Base-by-base conservation (phyloP, 2,888 invertebrate species). In the Gastracanthus pulcherrimus region DNA sequence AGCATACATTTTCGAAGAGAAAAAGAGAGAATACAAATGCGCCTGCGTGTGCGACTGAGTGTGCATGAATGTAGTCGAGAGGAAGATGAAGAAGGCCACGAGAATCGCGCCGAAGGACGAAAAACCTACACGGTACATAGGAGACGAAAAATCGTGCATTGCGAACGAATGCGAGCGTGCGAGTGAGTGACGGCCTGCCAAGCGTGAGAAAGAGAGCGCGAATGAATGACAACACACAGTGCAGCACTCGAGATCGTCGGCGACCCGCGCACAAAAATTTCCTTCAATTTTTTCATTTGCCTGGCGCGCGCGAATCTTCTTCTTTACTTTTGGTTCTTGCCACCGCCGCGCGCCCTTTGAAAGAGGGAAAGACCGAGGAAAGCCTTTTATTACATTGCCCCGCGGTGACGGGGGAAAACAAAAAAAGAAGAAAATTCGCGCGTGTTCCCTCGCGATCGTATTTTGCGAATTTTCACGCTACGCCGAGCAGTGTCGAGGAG, bases 211-310 rank as follows among this genome's bases (percentile, higher is more conserved):
- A 64, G 72, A 60, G 38, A 31, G 45, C 6, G 19, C 26, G 38
- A 26, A 60, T 34, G 48, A 41, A n/a, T n/a, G n/a, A n/a, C n/a
- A n/a, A n/a, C n/a, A n/a, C n/a, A n/a, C n/a, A n/a, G 48, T 45
- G 71, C 60, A 41, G 29, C 31, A 58, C 58, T 69, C 58, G 51
- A 71, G 55, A 71, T 78, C 78, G 51, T 64, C 78, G 71, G 48
- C 51, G 78, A 41, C 23, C 62, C 29, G 62, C 70, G 23, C 55
- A 48, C 34, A 51, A 66, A 19, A 23, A n/a, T n/a, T n/a, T n/a
- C 29, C 34, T 23, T 66, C 64, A 23, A 66, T 66, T 66, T n/a
- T 41, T 45, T 67, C 67, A 67, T 67, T 67, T 67, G 45, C 16
- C 45, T 45, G 29, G 29, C 67, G 34, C 45, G n/a, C n/a, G n/a